phyloP scores from a whole-genome alignment of 1,140 invertebrate species.

The Cyclina sinensis region DNA sequence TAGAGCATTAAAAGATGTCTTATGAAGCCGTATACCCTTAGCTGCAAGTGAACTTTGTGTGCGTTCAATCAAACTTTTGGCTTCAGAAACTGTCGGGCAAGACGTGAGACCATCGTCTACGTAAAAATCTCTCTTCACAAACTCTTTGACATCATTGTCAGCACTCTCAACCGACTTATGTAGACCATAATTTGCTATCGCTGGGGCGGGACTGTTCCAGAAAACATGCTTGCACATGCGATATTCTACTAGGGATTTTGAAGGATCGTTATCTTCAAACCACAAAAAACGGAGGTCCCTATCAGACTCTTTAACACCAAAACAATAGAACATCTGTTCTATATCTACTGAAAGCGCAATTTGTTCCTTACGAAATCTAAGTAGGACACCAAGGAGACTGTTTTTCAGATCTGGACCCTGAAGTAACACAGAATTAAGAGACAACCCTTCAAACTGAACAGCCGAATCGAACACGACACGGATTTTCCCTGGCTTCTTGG shows the following conservation, averaged over 20 bases:
- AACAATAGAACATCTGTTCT: constrained; percentile 68
- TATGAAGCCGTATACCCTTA: constrained; percentile 63
- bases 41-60: constrained; percentile 38
- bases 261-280: constrained; percentile 56
- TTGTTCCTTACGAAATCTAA: constrained; percentile 51
- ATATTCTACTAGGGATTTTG: constrained; percentile 52
- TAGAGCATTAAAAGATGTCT: constrained; percentile 63
- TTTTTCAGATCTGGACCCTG: constrained; percentile 70
- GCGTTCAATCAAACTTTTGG: constrained; percentile 40
- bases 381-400: constrained; percentile 63
- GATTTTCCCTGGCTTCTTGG: constrained; percentile 68
- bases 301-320: constrained; percentile 48
- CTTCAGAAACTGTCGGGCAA: background rate
- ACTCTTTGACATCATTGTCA: constrained; percentile 56
- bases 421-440: constrained; percentile 66
- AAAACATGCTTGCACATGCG: constrained; percentile 70
- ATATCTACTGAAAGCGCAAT: constrained; percentile 33
- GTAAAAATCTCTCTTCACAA: constrained; percentile 66
- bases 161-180: constrained; percentile 3
- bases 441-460: constrained; percentile 54
- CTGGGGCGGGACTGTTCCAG: constrained; percentile 64
- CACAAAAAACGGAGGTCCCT: constrained; percentile 66
- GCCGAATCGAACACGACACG: constrained; percentile 67
- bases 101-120: constrained; percentile 54
- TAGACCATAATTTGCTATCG: constrained; percentile 47